Evolutionary conservation across 2,113 vertebrate genomes (phyloP), one percentile per base, ranked within the genome.

Genomic region (Epinephelus cyanopodus): DNA sequence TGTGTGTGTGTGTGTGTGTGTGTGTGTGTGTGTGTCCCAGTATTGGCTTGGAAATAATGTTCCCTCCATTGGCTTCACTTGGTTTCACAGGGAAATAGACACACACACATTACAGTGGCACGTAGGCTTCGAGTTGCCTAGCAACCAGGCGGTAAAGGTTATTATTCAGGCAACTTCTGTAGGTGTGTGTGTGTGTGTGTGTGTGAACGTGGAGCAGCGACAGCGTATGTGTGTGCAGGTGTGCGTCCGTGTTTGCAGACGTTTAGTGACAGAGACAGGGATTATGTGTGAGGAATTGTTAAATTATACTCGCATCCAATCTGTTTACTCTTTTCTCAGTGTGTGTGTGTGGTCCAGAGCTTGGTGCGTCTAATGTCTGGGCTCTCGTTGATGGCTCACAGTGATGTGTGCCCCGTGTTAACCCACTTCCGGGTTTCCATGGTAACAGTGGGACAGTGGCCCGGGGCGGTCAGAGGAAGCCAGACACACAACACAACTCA

Each of bases 341-440:
- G 63, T 50, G 17, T 37, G 65, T 5, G 62, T 48, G 67, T 6
- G 57, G 23, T 75, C 77, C 72, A 62, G 48, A 71, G 71, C 79
- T 83, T 82, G 79, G 68, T 64, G 64, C 74, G 63, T 77, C 75
- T 62, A 76, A 87, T 23, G 74, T 86, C 83, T 81, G 75, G 71
- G 71, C 82, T 89, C 80, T 82, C 29, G 45, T 47, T 83, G 77
- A 90, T 83, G 66, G 71, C 84, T 90, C 79, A 27, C 78, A 78
- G 81, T 85, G 77, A 88, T 82, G 86, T 87, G 84, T 83, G 84
- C 86, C 90, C 85, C 58, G 21, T 81, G 84, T 90, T 90, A 93
- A 92, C 92, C 88, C 90, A 93, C 89, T 91, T 92, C 89, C 21
- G 47, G 75, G 91, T 94, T 92, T 82, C 93, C 93, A 92, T 92